phyloP scores from a whole-genome alignment of 2,888 invertebrate genomes.

The Caenorhabditis panamensis region DNA sequence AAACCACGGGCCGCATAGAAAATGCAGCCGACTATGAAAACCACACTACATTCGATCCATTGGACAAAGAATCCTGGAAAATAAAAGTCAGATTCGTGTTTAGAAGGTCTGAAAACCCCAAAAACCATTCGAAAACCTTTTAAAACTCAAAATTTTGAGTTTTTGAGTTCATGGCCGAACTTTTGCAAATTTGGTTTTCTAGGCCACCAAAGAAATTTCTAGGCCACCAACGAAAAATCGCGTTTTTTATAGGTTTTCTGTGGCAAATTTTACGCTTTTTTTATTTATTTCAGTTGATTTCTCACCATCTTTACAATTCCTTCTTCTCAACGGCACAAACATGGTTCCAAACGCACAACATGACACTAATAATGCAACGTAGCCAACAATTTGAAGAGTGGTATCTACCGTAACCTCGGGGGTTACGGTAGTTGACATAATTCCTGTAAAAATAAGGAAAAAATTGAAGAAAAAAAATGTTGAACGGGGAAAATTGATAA shows the following conservation, averaged over 20 bases:
- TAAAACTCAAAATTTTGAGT: background rate
- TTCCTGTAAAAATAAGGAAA: background rate
- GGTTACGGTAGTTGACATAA: slow-evolving; percentile 23
- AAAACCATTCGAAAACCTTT: background rate
- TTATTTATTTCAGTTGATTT: background rate
- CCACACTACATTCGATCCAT: slow-evolving; percentile 77
- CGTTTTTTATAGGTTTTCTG: background rate
- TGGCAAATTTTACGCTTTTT: background rate
- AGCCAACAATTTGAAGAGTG: slow-evolving; percentile 68
- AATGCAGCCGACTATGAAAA: slow-evolving; percentile 75
- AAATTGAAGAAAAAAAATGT: background rate
- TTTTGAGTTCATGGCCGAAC: too few relatives aligned
- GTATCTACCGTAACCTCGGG: slow-evolving; percentile 37
- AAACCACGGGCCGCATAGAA: slow-evolving; percentile 74
- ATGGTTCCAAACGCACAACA: slow-evolving; percentile 77
- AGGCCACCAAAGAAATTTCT: background rate
- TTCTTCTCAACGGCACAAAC: slow-evolving; percentile 75
- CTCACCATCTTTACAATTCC: slow-evolving; percentile 75
- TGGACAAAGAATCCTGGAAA: slow-evolving; percentile 76
- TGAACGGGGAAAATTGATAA: background rate
- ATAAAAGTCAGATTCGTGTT: background rate
- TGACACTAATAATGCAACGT: slow-evolving; percentile 70
- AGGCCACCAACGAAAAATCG: background rate
- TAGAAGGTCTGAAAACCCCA: background rate
- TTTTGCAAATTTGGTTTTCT: background rate